Evolutionary conservation across 2,888 invertebrate species (phyloP).

Genomic region (Scaptomyza tumidula): DNA sequence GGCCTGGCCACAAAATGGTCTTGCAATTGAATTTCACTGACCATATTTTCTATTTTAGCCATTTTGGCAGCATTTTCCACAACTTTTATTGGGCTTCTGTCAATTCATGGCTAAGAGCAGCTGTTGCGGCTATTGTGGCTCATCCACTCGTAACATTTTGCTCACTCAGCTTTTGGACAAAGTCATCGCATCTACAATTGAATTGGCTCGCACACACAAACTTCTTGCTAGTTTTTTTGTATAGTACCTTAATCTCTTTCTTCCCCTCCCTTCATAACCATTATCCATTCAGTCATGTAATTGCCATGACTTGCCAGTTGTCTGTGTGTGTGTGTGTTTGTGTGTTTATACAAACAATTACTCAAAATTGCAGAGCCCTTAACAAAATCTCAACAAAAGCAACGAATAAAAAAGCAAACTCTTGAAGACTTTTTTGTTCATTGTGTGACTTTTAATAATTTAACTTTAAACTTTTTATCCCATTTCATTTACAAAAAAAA

Average conservation of each 20-base stretch:
- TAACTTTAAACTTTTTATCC: slow-evolving; percentile 13
- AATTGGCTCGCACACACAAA: slow-evolving; percentile 22
- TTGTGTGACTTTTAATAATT: slow-evolving; percentile 7
- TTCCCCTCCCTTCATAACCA: background rate
- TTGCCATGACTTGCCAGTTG: slow-evolving; percentile 54
- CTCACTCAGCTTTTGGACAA: slow-evolving; percentile 27
- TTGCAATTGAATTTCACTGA: slow-evolving; percentile 44
- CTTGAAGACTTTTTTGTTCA: slow-evolving; percentile 1
- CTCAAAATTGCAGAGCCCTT: slow-evolving; percentile 37
- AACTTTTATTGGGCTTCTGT: slow-evolving; percentile 22
- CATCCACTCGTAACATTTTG: slow-evolving; percentile 20
- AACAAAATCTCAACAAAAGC: background rate
- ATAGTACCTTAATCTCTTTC: background rate
- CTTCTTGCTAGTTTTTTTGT: slow-evolving; percentile 12
- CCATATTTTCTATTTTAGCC: slow-evolving; percentile 28
- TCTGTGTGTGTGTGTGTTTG: too few species aligned
- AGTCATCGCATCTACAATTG: slow-evolving; percentile 59
- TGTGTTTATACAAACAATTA: slow-evolving; percentile 51
- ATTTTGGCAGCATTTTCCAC: slow-evolving; percentile 32
- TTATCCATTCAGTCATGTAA: slow-evolving; percentile 50
- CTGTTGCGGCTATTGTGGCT: slow-evolving; percentile 38
- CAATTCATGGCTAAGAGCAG: slow-evolving; percentile 38
- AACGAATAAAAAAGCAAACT: slow-evolving; percentile 1
- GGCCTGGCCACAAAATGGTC: slow-evolving; percentile 12
- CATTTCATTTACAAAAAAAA: slow-evolving; percentile 3